These are phyloP conservation scores for Aleiodes sp. DNA, from an alignment of 1,140 invertebrate species.

Conservation along the genomic window DNA sequence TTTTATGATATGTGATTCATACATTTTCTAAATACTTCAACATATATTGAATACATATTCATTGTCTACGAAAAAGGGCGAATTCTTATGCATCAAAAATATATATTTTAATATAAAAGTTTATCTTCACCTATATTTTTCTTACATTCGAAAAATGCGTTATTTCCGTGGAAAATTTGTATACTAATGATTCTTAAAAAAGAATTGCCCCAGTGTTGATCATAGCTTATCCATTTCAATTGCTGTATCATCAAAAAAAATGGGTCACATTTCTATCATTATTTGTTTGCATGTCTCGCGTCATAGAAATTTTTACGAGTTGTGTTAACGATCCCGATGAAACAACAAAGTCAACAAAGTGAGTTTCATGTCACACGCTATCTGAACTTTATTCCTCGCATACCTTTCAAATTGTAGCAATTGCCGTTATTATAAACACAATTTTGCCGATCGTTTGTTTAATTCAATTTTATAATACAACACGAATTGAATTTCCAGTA, in stretches of 20 bases:
- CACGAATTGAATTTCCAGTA: no score
- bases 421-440: not conserved
- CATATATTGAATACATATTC: no score
- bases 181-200: no score
- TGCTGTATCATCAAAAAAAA: no score
- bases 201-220: not conserved
- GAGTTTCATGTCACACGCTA: not conserved
- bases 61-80: no score
- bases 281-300: not conserved
- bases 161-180: no score
- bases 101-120: no score
- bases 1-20: no score
- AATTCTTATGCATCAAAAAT: no score
- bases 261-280: not conserved
- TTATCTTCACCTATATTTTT: no score
- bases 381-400: not conserved
- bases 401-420: not conserved
- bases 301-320: slow-evolving; percentile 4
- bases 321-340: not conserved
- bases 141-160: no score
- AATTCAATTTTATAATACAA: not conserved
- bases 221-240: not conserved
- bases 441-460: not conserved
- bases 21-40: no score
- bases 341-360: not conserved